Evolutionary conservation across 2,888 invertebrate genomes (phyloP).

Genomic region (Quadroppia sp.): DNA sequence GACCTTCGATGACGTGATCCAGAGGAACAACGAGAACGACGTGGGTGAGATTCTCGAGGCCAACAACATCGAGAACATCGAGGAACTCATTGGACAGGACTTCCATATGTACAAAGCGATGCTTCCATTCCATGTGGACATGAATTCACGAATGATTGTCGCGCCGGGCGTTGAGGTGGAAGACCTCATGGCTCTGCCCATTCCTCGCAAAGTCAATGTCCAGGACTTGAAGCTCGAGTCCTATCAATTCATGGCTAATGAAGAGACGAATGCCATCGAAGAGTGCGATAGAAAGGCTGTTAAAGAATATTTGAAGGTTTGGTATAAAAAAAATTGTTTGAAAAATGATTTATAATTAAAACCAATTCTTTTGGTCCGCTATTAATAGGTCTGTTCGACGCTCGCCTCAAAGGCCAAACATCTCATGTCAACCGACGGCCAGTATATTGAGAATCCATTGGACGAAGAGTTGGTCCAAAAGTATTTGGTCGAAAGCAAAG

Average conservation of each 20-base stretch:
- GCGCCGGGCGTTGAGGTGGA: conserved; percentile 29
- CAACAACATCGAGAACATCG: background rate
- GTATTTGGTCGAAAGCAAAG: background rate
- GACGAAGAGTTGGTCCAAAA: background rate
- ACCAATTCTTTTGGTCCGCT: background rate
- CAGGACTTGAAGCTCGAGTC: conserved; percentile 2
- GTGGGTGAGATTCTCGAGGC: background rate
- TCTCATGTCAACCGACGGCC: background rate
- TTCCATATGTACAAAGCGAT: background rate
- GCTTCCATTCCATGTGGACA: background rate
- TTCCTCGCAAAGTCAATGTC: background rate
- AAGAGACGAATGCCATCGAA: background rate
- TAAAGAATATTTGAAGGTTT: conserved; percentile 7
- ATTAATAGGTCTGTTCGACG: conserved; percentile 2
- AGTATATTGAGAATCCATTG: background rate
- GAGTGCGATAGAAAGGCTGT: background rate
- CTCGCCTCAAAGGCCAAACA: background rate
- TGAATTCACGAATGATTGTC: conserved; percentile 16
- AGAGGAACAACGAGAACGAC: background rate
- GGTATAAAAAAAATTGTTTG: background rate
- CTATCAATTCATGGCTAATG: conserved; percentile 1
- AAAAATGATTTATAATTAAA: no score
- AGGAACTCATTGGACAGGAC: background rate
- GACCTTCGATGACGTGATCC: background rate
- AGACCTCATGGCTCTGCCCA: conserved; percentile 17